Base-by-base conservation (phyloP, 2,113 vertebrate genomes). In the Hystrix brachyura region DNA sequence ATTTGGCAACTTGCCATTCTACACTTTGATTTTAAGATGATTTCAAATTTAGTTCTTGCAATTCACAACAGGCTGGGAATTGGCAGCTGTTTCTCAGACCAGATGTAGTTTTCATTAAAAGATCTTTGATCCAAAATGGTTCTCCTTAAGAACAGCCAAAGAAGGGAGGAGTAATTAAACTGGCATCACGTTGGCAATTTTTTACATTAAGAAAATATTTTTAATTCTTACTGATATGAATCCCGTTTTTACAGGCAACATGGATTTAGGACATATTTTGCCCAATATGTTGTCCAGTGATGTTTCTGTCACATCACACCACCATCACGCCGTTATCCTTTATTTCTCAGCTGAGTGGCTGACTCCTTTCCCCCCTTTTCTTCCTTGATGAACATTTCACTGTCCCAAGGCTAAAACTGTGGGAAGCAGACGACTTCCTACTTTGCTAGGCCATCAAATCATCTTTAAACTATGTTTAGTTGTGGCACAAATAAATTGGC, bases 41-140 rank as follows among this genome's bases (percentile, higher is more conserved):
- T 97, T 98, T 97, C 85, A 95, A 94, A 96, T 97, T 97, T 95
- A 97, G 62, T 97, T 92, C 94, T 93, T 88, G 55, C 82, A 93
- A 95, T 93, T 96, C 74, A 94, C 72, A 96, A 87, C 81, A 96
- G 83, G 72, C 87, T 97, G 86, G 55, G 90, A 97, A 86, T 91
- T 96, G 97, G 85, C 93, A 93, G 93, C 65, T 97, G 81, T 91
- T 95, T 98, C 78, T 86, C 69, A 96, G 94, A 93, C 81, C 82
- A 97, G 92, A 97, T 96, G 91, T 60, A 94, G 78, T 95, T 95
- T 95, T 97, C 82, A 86, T 96, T 97, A 97, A 94, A 93, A 95
- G 84, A 95, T 71, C 21, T 92, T 97, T 96, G 76, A 94, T 57
- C 64, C 59, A 92, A 97, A 95, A 90, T 94, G 76, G 53, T 92